A percentile compares a stretch with the other conserved stretches of the same genome.
phyloP scores from a whole-genome alignment of 2,888 invertebrate species.

The Lasioglossum morio region DNA sequence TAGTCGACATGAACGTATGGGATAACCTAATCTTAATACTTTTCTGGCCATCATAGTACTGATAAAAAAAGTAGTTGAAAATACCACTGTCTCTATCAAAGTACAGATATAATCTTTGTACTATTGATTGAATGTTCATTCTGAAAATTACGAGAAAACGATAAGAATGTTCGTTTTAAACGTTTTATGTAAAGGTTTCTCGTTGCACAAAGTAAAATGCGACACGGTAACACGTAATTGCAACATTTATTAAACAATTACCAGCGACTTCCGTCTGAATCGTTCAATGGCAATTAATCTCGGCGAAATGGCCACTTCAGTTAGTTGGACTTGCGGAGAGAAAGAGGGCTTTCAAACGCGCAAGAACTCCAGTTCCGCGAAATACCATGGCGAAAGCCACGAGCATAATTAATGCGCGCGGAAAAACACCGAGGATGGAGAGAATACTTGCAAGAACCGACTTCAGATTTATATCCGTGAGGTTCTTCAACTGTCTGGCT shows the following conservation, averaged over 20 bases:
- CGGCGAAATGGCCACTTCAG: slow-evolving; percentile 36
- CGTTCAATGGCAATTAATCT: slow-evolving; percentile 47
- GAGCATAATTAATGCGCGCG: slow-evolving; percentile 52
- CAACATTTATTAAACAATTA: slow-evolving; percentile 38
- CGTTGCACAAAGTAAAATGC: not conserved
- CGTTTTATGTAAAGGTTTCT: not conserved
- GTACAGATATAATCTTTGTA: not conserved
- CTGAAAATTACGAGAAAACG: not conserved
- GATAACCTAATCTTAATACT: too few species aligned
- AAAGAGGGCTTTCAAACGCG: slow-evolving; percentile 16
- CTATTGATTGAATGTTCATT: not conserved
- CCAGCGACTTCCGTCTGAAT: not conserved
- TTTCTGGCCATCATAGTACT: too few species aligned
- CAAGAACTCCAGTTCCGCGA: slow-evolving; percentile 34
- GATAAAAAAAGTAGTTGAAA: not conserved
- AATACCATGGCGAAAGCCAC: slow-evolving; percentile 41
- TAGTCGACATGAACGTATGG: too few species aligned
- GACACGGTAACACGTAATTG: not conserved
- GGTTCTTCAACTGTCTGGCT: slow-evolving; percentile 2
- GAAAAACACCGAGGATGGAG: slow-evolving; percentile 36
- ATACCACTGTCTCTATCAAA: not conserved
- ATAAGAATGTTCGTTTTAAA: not conserved
- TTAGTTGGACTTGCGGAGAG: slow-evolving; percentile 4
- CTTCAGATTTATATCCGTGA: slow-evolving; percentile 39
- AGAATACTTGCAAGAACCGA: slow-evolving; percentile 35